Percentiles rank a stretch among this genome's conserved stretches.
phyloP scores from a whole-genome alignment of 1,140 invertebrate genomes.

The Brachionus manjavacas region DNA sequence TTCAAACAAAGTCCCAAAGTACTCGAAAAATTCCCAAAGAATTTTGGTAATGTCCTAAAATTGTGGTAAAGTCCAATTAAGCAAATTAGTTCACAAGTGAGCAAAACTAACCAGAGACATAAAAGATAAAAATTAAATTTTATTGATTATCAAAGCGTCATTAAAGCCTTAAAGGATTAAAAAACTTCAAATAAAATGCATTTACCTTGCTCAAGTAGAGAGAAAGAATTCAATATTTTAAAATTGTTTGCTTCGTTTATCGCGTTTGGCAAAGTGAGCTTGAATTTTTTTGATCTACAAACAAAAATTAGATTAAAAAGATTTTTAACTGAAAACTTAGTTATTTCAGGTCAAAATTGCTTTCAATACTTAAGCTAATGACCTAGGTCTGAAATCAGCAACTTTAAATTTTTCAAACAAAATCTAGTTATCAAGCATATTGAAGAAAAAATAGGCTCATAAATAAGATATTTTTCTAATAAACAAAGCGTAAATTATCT shows the following conservation, averaged over 20 bases:
- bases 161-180: background rate
- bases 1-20: no score
- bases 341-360: background rate
- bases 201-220: constrained; percentile 23
- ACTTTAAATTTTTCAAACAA: background rate
- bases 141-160: background rate
- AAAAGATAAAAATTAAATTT: background rate
- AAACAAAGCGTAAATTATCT: constrained; percentile 11
- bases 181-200: background rate
- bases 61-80: background rate
- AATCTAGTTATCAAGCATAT: background rate
- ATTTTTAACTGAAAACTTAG: background rate
- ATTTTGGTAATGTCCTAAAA: background rate
- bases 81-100: no score
- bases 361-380: background rate
- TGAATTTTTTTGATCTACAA: constrained; percentile 33
- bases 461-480: background rate
- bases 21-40: no score
- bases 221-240: constrained; percentile 19
- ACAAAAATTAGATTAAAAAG: background rate
- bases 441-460: background rate
- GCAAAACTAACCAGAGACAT: no score
- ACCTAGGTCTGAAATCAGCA: background rate
- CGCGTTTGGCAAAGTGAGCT: constrained; percentile 20
- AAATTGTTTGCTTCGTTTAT: background rate